Conservation (phyloP, 2,113 vertebrate genomes). For the Corythaixoides concolor region DNA sequence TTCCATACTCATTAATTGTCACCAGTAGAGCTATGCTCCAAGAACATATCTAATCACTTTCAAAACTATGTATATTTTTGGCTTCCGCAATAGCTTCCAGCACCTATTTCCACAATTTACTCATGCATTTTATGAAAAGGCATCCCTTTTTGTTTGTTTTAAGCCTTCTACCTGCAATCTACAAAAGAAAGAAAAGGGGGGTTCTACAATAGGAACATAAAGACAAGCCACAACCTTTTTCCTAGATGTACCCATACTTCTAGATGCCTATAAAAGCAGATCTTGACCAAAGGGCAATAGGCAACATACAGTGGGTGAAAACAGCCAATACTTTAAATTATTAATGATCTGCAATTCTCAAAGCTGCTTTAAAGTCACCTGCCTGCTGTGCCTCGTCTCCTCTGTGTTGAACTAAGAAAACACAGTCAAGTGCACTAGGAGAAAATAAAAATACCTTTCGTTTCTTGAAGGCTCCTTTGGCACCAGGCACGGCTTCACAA, state of each 20-base stretch:
- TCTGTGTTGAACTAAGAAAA: background rate
- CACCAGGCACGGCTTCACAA: constrained; percentile 91
- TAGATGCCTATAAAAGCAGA: background rate
- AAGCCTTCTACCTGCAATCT: background rate
- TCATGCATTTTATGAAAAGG: background rate
- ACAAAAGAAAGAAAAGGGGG: background rate
- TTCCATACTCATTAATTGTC: background rate
- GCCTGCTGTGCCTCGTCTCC: background rate
- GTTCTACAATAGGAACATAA: background rate
- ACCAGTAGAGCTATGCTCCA: background rate
- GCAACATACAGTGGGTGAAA: background rate
- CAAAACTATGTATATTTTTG: background rate
- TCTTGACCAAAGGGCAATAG: background rate
- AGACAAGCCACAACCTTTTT: background rate
- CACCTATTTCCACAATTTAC: background rate
- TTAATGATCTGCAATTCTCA: background rate
- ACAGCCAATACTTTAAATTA: background rate
- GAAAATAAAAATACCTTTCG: constrained; percentile 85
- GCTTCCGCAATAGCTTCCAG: background rate
- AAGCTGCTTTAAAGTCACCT: background rate
- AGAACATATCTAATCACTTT: background rate
- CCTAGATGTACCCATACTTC: background rate
- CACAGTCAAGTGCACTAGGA: background rate
- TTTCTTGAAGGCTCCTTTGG: constrained; percentile 94
- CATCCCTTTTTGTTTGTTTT: background rate